phyloP scores from a whole-genome alignment of 1,140 invertebrate species.

The Colletes gigas region DNA sequence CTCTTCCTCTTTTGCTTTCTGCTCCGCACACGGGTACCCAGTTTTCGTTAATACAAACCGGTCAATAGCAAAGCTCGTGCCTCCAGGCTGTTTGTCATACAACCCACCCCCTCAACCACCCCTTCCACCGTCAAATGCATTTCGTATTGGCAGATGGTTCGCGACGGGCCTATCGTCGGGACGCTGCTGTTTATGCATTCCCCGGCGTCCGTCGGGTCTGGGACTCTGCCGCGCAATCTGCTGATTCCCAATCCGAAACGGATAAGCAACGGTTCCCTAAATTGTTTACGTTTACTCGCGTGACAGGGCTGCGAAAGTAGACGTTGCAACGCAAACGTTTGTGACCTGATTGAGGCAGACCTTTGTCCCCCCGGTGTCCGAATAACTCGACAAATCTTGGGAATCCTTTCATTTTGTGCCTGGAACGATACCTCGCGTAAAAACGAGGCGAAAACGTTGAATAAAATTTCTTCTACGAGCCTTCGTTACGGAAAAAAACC shows the following conservation, averaged over 20 bases:
- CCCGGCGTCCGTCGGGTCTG: neutral
- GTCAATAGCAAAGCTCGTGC: slow-evolving; percentile 25
- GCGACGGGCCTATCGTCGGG: neutral
- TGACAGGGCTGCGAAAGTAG: neutral
- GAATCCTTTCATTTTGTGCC: too few species aligned
- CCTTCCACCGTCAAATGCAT: neutral
- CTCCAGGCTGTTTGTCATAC: slow-evolving; percentile 31
- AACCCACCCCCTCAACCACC: neutral
- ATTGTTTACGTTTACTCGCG: slow-evolving; percentile 21
- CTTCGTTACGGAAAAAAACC: too few species aligned
- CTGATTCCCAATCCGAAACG: slow-evolving; percentile 12
- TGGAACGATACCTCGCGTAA: too few species aligned
- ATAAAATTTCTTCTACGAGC: too few species aligned
- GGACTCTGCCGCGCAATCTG: neutral
- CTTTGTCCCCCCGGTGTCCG: neutral
- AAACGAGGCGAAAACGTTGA: too few species aligned
- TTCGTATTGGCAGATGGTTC: slow-evolving; percentile 29
- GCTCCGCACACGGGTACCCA: neutral
- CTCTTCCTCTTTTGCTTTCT: slow-evolving; percentile 5
- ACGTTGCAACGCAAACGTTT: neutral
- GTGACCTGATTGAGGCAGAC: neutral
- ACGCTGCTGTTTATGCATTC: slow-evolving; percentile 32
- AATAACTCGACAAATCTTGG: too few species aligned
- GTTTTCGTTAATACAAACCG: slow-evolving; percentile 44
- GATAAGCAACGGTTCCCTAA: slow-evolving; percentile 6